Conservation (phyloP, 2,113 vertebrate species). For the Philantomba maxwellii region DNA sequence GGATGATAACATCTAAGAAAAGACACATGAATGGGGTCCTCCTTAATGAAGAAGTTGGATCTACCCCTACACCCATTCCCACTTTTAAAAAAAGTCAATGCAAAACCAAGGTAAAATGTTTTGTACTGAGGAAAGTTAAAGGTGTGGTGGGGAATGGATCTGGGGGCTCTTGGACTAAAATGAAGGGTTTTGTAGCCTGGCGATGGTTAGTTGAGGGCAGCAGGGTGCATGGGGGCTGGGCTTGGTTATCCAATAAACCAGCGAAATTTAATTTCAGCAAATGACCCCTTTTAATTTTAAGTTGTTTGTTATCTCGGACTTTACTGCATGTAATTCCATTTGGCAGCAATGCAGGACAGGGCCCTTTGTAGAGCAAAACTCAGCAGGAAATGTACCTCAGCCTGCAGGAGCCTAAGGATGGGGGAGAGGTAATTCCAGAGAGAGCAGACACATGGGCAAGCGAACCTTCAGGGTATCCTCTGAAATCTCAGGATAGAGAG, state of each 20-base stretch:
- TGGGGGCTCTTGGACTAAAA: neutral
- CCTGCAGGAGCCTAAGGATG: neutral
- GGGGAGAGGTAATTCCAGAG: neutral
- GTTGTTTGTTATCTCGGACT: neutral
- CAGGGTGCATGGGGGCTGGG: rapidly evolving
- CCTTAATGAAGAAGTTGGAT: neutral
- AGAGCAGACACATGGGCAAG: neutral
- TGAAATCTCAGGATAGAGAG: neutral
- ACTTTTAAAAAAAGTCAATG: neutral
- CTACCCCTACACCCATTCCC: no score
- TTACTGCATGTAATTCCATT: neutral
- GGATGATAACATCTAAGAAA: neutral
- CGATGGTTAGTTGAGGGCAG: neutral
- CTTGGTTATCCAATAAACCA: neutral
- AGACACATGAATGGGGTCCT: neutral
- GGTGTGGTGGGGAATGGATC: neutral
- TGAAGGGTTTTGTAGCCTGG: neutral
- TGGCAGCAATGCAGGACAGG: neutral
- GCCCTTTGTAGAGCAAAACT: neutral
- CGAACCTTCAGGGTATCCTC: neutral
- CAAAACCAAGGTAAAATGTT: neutral
- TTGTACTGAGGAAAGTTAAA: neutral
- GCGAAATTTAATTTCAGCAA: neutral
- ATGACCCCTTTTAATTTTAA: neutral
- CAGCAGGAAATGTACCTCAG: neutral